A percentile compares a stretch with the other conserved stretches of the same genome.
Conservation (phyloP, 2,113 vertebrate species). For the Lampris megalopsis region DNA sequence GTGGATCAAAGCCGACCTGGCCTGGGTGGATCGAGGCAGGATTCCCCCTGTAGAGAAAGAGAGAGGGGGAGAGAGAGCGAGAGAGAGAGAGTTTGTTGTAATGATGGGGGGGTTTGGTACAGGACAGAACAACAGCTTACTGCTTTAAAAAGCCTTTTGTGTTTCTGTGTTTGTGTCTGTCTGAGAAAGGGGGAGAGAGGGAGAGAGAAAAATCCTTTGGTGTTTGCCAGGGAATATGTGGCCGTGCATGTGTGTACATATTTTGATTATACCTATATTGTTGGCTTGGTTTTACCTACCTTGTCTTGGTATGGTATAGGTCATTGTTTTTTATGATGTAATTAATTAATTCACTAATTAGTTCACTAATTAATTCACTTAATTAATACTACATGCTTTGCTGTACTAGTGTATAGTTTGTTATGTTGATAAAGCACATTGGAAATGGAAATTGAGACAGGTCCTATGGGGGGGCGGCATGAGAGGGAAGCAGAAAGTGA, state of each 20-base stretch:
- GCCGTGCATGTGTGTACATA: too few relatives aligned
- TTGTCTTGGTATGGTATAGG: too few relatives aligned
- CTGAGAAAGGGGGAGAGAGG: conserved; percentile 48
- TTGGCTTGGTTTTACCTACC: too few relatives aligned
- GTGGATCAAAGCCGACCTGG: conserved; percentile 72
- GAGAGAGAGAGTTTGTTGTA: conserved; percentile 44
- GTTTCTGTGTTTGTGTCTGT: conserved; percentile 24
- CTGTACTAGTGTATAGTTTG: too few relatives aligned
- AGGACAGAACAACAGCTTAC: conserved; percentile 74
- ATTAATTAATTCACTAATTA: too few relatives aligned
- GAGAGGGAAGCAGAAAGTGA: conserved; percentile 41
- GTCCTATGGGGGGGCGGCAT: conserved; percentile 59
- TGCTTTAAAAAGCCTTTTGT: conserved; percentile 68
- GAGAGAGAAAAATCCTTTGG: conserved; percentile 12
- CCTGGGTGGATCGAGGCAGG: conserved; percentile 53
- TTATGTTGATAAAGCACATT: too few relatives aligned
- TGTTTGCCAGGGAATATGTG: too few relatives aligned
- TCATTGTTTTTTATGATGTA: too few relatives aligned
- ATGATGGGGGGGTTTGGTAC: conserved; percentile 46
- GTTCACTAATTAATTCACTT: too few relatives aligned
- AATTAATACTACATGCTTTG: too few relatives aligned
- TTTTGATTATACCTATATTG: too few relatives aligned
- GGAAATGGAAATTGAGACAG: background rate
- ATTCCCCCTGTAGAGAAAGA: conserved; percentile 65
- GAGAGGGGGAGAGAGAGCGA: conserved; percentile 36